Percentiles rank a stretch among this genome's conserved stretches.
Evolutionary conservation across 2,888 invertebrate species (phyloP).

Genomic region (Yponomeuta sedellus): DNA sequence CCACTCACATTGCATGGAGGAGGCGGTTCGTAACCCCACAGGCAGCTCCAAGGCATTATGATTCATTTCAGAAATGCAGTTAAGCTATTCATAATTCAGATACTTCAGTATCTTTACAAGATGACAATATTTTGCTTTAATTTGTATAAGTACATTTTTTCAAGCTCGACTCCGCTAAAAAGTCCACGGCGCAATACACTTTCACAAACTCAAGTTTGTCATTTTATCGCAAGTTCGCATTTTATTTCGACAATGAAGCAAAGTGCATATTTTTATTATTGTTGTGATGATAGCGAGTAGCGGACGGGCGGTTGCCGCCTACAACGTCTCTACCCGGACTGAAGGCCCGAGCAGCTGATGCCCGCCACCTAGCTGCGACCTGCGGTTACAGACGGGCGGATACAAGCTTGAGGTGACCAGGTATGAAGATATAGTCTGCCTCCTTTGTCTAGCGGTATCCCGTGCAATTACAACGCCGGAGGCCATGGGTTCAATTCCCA

Average conservation of each 20-base stretch:
- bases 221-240: background rate
- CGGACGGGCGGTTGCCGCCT: background rate
- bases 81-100: background rate
- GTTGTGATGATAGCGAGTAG: background rate
- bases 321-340: constrained; percentile 10
- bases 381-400: no score
- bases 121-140: background rate
- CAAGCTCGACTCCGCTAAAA: background rate
- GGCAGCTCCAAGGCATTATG: constrained; percentile 70
- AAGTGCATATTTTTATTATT: background rate
- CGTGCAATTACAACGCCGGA: no score
- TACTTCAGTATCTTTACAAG: background rate
- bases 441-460: no score
- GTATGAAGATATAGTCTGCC: no score
- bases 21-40: constrained; percentile 66
- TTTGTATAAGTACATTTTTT: background rate
- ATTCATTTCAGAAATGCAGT: constrained; percentile 29
- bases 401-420: no score
- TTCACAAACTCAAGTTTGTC: background rate
- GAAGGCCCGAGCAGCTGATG: constrained; percentile 8
- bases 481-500: no score
- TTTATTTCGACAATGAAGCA: background rate
- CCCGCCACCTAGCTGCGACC: background rate
- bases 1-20: constrained; percentile 63
- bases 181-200: background rate